Percentiles rank a stretch among this genome's conserved stretches.
These are phyloP conservation scores for Bucorvus abyssinicus DNA, from an alignment of 2,797 vertebrate genomes.

Conservation along the genomic window DNA sequence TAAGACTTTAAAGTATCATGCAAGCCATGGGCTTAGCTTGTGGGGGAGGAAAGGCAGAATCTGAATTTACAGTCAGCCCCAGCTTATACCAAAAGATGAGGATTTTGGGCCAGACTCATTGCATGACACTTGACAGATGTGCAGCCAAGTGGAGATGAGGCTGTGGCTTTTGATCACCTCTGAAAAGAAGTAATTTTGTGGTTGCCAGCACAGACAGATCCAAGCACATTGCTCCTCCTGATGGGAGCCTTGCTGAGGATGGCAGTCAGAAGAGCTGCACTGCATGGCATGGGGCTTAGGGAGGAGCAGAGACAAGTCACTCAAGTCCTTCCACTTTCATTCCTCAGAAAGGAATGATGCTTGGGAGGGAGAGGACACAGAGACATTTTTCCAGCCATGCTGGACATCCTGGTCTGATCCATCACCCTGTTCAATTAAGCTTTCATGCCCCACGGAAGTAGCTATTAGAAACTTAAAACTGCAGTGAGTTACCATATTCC, in stretches of 20 bases:
- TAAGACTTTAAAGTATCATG: background rate
- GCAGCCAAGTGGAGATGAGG: background rate
- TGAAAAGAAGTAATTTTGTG: background rate
- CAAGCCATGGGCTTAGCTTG: background rate
- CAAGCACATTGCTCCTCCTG: background rate
- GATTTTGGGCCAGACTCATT: background rate
- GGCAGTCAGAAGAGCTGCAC: background rate
- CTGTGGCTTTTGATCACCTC: background rate
- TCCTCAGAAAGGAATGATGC: background rate
- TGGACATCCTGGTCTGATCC: background rate
- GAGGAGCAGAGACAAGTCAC: background rate
- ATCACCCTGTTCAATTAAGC: background rate
- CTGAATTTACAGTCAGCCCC: background rate
- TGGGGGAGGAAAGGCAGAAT: background rate
- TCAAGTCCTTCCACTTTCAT: background rate
- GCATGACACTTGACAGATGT: background rate
- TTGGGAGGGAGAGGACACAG: background rate
- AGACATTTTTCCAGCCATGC: background rate
- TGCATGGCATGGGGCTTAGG: background rate
- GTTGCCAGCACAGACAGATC: background rate
- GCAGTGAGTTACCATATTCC: slow-evolving; percentile 68
- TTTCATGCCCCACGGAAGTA: background rate
- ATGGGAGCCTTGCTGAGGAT: background rate
- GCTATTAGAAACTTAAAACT: background rate
- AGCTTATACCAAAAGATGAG: background rate